Conservation (phyloP, 2,888 invertebrate genomes). For the Agrochola litura region DNA sequence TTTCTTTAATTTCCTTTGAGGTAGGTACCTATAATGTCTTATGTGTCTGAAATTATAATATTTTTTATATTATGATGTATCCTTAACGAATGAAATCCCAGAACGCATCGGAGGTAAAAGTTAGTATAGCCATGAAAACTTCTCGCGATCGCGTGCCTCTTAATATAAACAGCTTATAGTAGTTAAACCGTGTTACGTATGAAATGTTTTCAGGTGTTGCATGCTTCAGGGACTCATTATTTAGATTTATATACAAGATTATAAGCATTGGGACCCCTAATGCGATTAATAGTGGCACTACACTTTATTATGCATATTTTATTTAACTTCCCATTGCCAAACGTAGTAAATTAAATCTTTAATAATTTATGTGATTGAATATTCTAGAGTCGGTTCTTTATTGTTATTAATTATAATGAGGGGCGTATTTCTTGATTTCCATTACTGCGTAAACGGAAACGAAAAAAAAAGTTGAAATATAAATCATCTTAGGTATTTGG, state of each 20-base stretch:
- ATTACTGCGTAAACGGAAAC: conserved; percentile 35
- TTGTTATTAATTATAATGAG: conserved; percentile 39
- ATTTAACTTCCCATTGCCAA: conserved; percentile 38
- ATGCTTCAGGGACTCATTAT: conserved; percentile 68
- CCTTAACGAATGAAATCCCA: neutral
- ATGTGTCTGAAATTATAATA: neutral
- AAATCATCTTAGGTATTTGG: conserved; percentile 36
- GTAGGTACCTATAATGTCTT: neutral
- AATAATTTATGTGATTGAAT: conserved; percentile 45
- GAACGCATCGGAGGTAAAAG: neutral
- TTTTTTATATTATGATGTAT: neutral
- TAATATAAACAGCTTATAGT: conserved; percentile 59
- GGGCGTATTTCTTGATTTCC: conserved; percentile 25
- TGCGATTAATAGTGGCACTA: conserved; percentile 60
- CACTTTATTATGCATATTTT: conserved; percentile 56
- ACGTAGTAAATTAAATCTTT: conserved; percentile 48
- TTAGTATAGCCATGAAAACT: conserved; percentile 14
- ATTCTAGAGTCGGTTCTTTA: conserved; percentile 32
- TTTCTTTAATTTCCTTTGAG: neutral
- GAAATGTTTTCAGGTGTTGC: conserved; percentile 66
- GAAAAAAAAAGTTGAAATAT: conserved; percentile 9
- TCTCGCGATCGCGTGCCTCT: conserved; percentile 60
- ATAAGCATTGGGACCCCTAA: conserved; percentile 55
- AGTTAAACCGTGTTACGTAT: conserved; percentile 62
- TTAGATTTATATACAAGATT: conserved; percentile 70